phyloP scores from a whole-genome alignment of 1,140 invertebrate species.

The Camponotus pennsylvanicus region DNA sequence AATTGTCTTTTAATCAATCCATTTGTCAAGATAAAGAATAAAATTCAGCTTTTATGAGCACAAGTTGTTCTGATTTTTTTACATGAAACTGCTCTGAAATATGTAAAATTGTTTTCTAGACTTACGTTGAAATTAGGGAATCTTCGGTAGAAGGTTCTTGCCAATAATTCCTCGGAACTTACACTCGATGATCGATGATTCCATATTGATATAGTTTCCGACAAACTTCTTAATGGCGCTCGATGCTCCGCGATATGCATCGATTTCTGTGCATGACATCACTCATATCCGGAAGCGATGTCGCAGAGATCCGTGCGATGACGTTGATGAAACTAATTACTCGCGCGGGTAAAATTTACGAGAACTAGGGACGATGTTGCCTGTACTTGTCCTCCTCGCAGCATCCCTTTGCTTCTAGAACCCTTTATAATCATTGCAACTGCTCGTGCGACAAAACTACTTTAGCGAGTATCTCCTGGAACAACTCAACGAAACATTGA shows the following conservation, averaged over 20 bases:
- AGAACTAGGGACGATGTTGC: background rate
- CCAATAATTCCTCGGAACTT: slow-evolving; percentile 10
- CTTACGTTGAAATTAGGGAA: background rate
- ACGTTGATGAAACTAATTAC: slow-evolving; percentile 56
- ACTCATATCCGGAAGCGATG: slow-evolving; percentile 10
- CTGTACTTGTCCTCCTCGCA: background rate
- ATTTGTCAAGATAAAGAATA: background rate
- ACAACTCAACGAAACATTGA: background rate
- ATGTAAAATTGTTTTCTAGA: background rate
- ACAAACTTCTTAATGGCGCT: slow-evolving; percentile 41
- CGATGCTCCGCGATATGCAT: slow-evolving; percentile 29
- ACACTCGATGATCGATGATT: slow-evolving; percentile 26
- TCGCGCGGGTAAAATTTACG: slow-evolving; percentile 13
- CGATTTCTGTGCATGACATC: slow-evolving; percentile 39
- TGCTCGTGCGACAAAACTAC: slow-evolving; percentile 40
- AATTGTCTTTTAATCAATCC: background rate
- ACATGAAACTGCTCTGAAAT: background rate
- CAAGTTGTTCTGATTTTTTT: background rate
- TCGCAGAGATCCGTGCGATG: slow-evolving; percentile 32
- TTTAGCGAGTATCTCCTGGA: slow-evolving; percentile 46
- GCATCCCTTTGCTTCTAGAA: slow-evolving; percentile 16
- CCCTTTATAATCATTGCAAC: slow-evolving; percentile 27
- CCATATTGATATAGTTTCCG: slow-evolving; percentile 30
- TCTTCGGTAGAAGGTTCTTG: background rate
- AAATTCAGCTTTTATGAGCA: background rate